A percentile compares a stretch with the other conserved stretches of the same genome.
phyloP scores from a whole-genome alignment of 37 sponge, comb jelly and placozoan genomes.

The Lycopodina hypogea region DNA sequence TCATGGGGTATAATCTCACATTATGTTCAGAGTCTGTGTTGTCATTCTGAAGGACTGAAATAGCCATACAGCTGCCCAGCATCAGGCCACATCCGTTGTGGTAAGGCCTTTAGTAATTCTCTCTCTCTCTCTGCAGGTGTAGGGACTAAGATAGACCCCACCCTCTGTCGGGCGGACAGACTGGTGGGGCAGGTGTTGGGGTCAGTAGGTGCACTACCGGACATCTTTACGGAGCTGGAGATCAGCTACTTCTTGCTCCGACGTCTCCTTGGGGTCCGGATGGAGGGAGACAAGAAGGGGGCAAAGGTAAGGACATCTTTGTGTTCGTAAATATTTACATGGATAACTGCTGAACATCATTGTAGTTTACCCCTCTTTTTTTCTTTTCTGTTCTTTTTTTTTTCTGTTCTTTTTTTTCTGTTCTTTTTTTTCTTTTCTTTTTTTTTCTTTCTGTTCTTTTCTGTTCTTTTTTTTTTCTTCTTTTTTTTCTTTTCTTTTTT shows the following conservation, averaged over 20 bases:
- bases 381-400: background rate
- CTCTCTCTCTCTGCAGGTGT: constrained; percentile 67
- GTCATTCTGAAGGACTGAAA: no score
- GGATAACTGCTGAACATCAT: background rate
- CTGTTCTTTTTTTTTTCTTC: background rate
- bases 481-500: background rate
- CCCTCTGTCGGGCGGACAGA: constrained; percentile 90
- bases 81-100: no score
- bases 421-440: background rate
- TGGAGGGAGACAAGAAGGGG: constrained; percentile 93
- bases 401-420: background rate
- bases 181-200: constrained; percentile 97
- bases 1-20: no score
- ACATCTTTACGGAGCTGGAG: constrained; percentile 90
- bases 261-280: constrained; percentile 89
- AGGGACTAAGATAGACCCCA: constrained; percentile 96
- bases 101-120: no score
- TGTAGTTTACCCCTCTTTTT: constrained; percentile 4
- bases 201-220: constrained; percentile 86
- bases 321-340: background rate
- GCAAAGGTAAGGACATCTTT: constrained; percentile 68
- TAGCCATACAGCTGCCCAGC: no score
- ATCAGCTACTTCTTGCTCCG: constrained; percentile 90
- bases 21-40: no score
- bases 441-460: background rate